phyloP scores from a whole-genome alignment of 2,113 vertebrate genomes.

The Piprites chloris region DNA sequence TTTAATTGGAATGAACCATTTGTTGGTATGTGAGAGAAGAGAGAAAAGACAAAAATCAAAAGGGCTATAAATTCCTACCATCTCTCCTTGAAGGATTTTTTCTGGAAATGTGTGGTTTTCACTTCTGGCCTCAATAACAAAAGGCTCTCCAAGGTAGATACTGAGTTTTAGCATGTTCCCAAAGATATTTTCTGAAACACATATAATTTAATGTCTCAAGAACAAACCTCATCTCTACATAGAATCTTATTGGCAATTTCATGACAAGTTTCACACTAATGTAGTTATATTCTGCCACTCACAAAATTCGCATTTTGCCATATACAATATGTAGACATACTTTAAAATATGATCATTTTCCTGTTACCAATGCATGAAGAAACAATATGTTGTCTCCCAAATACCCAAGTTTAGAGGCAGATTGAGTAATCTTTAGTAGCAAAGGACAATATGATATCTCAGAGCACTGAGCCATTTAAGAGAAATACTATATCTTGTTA shows the following conservation, averaged over 20 bases:
- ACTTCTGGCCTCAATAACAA: not conserved
- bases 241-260: not conserved
- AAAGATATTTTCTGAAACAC: not conserved
- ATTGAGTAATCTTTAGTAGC: not conserved
- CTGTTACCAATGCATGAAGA: not conserved
- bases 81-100: not conserved
- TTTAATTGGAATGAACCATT: not conserved
- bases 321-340: not conserved
- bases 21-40: not conserved
- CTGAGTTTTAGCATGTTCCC: not conserved
- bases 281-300: not conserved
- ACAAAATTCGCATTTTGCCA: not conserved
- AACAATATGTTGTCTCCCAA: not conserved
- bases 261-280: accelerated
- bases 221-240: not conserved
- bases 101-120: not conserved
- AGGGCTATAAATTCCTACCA: not conserved
- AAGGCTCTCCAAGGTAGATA: not conserved
- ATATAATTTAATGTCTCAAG: not conserved
- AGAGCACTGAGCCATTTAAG: not conserved
- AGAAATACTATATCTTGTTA: not conserved
- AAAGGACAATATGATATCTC: not conserved
- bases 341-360: not conserved
- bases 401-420: not conserved
- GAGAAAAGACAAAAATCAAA: not conserved